A percentile compares a stretch with the other conserved stretches of the same genome.
phyloP scores from a whole-genome alignment of 1,140 invertebrate species.

The Bactericera cockerelli region DNA sequence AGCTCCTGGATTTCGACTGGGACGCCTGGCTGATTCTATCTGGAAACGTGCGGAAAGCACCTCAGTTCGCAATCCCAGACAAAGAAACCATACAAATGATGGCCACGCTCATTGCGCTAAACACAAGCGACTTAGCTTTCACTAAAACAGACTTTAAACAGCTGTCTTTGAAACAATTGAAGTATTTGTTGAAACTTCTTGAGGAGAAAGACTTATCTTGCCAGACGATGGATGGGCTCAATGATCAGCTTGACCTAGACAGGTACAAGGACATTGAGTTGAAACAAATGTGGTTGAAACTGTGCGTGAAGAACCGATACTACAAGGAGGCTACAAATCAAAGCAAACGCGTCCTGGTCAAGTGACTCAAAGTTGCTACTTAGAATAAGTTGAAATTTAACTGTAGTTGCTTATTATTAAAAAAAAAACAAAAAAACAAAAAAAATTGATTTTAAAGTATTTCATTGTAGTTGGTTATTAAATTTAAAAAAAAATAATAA shows the following conservation, averaged over 20 bases:
- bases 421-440: too few relatives aligned
- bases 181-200: background rate
- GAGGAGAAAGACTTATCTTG: background rate
- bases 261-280: background rate
- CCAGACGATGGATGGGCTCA: background rate
- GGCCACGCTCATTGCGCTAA: background rate
- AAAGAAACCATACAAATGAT: background rate
- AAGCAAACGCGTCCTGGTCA: too few relatives aligned
- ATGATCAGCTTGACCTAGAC: background rate
- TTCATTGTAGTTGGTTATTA: too few relatives aligned
- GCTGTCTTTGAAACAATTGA: background rate
- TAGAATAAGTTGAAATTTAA: too few relatives aligned
- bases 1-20: background rate
- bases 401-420: too few relatives aligned
- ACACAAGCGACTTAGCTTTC: background rate
- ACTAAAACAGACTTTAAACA: background rate
- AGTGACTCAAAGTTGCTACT: too few relatives aligned
- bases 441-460: too few relatives aligned
- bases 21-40: background rate
- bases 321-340: background rate
- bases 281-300: background rate
- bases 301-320: conserved; percentile 1
- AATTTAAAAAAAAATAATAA: too few relatives aligned
- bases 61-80: background rate
- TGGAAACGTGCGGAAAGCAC: background rate